phyloP scores from a whole-genome alignment of 2,113 vertebrate genomes.

The Equus quagga region DNA sequence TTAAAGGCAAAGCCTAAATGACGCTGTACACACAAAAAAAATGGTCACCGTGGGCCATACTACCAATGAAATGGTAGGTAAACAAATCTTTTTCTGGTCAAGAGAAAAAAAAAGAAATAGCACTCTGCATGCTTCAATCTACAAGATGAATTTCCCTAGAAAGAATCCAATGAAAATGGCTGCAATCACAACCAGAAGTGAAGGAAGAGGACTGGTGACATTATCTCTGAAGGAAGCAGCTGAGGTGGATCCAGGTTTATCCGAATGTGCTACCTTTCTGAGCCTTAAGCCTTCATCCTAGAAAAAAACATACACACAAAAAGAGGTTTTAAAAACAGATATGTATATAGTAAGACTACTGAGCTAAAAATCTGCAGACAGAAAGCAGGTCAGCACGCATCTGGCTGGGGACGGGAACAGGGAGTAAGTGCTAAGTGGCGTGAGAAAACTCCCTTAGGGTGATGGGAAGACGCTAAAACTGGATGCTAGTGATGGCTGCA shows the following conservation, averaged over 20 bases:
- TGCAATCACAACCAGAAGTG: slow-evolving; percentile 98
- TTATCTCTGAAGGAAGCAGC: slow-evolving; percentile 93
- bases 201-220: slow-evolving; percentile 94
- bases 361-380: background rate
- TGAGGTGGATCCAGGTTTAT: slow-evolving; percentile 93
- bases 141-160: slow-evolving; percentile 99
- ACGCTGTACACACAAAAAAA: slow-evolving; percentile 92
- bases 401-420: background rate
- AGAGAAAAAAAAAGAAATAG: slow-evolving; percentile 85
- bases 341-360: background rate
- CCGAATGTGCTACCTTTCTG: slow-evolving; percentile 94
- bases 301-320: slow-evolving; percentile 5
- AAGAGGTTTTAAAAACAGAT: slow-evolving; percentile 36
- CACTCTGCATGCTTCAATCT: slow-evolving; percentile 93
- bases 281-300: slow-evolving; percentile 96
- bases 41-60: slow-evolving; percentile 90
- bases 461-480: background rate
- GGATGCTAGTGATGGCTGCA: background rate
- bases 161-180: slow-evolving; percentile 99
- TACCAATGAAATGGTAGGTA: slow-evolving; percentile 98
- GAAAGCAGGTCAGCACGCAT: background rate
- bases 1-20: slow-evolving; percentile 94
- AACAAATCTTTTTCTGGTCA: slow-evolving; percentile 94
- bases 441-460: background rate
- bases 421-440: background rate